Conservation (phyloP, 1,140 invertebrate genomes). For the Cryptotermes secundus region DNA sequence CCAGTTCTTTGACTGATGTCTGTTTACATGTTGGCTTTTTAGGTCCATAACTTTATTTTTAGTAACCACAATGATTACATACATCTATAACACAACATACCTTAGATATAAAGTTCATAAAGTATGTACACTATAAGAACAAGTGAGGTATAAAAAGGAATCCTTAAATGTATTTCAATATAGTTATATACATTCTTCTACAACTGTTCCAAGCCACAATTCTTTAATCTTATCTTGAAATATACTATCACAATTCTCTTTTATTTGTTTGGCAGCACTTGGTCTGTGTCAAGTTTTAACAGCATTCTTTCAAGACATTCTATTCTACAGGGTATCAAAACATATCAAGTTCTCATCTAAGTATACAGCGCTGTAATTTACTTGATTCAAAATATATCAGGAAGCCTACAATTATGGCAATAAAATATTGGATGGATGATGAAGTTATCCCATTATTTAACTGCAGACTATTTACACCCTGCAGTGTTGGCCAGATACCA, state of each 20-base stretch:
- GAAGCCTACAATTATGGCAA: background rate
- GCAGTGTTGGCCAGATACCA: background rate
- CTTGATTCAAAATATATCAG: background rate
- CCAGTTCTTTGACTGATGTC: no score
- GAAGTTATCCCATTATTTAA: background rate
- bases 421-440: background rate
- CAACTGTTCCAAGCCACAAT: background rate
- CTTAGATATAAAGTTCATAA: background rate
- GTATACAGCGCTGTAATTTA: background rate
- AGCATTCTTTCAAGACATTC: background rate
- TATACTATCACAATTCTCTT: constrained; percentile 4
- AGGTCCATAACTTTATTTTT: background rate
- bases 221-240: background rate
- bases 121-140: background rate
- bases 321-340: background rate
- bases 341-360: background rate
- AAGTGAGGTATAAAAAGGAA: background rate
- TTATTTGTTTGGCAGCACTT: background rate
- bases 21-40: no score
- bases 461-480: background rate
- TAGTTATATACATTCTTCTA: background rate
- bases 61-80: background rate
- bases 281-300: background rate
- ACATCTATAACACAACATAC: background rate
- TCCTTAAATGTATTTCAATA: background rate